Evolutionary conservation across 2,888 invertebrate species (phyloP).

Genomic region (Deroplatys truncata): DNA sequence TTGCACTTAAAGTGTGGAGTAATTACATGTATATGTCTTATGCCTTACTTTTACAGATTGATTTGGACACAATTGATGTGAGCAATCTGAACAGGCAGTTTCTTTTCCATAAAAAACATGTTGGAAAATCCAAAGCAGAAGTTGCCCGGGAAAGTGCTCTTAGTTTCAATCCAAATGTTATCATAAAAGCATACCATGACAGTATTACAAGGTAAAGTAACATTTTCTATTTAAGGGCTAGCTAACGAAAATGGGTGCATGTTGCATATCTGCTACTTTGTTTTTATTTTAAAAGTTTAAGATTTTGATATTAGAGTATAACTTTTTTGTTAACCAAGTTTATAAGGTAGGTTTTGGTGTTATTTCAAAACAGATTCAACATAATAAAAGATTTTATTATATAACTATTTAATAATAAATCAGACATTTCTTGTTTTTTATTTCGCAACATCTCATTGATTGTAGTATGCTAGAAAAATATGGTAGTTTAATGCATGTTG

Average conservation of each 20-base stretch:
- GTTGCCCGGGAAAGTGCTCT: constrained; percentile 88
- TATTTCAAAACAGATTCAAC: no score
- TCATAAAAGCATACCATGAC: constrained; percentile 87
- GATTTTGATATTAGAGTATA: neutral
- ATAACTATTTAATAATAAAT: no score
- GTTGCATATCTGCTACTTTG: neutral
- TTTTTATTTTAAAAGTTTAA: neutral
- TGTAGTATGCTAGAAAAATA: no score
- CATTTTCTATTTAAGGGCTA: neutral
- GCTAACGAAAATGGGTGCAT: no score
- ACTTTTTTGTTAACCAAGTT: neutral
- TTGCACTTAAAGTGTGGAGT: no score
- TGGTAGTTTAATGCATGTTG: no score
- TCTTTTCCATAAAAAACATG: constrained; percentile 96
- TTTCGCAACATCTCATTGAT: no score
- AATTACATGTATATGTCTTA: neutral
- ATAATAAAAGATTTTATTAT: no score
- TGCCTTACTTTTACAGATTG: constrained; percentile 50
- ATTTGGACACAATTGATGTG: constrained; percentile 98
- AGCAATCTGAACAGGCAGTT: constrained; percentile 99
- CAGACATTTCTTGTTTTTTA: no score
- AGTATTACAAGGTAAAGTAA: constrained; percentile 79
- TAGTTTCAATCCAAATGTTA: constrained; percentile 81
- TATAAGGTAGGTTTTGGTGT: no score
- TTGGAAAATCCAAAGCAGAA: constrained; percentile 93